phyloP scores from a whole-genome alignment of 2,888 invertebrate genomes.

The Scelioninae gen. 1 region DNA sequence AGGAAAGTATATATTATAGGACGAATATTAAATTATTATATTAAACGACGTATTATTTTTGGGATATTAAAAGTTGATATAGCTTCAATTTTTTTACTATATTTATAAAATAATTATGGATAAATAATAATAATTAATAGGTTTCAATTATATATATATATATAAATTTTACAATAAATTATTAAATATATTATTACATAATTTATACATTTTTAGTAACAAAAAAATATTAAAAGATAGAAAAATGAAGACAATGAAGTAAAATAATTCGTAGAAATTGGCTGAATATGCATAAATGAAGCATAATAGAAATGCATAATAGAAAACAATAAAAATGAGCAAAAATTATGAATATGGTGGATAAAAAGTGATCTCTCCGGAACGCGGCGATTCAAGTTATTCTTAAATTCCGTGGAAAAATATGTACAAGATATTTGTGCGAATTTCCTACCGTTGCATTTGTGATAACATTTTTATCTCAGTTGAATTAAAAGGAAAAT shows the following conservation, averaged over 20 bases:
- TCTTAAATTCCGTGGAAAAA: constrained; percentile 32
- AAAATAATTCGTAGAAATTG: neutral
- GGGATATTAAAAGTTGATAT: too few species aligned
- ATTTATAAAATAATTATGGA: too few species aligned
- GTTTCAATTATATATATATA: too few species aligned
- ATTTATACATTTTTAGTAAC: too few species aligned
- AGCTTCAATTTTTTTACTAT: too few species aligned
- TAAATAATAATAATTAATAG: too few species aligned
- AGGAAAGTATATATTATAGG: too few species aligned
- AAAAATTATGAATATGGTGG: constrained; percentile 16
- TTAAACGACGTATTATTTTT: too few species aligned
- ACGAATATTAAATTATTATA: too few species aligned
- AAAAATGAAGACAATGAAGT: constrained; percentile 28
- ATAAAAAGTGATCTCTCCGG: constrained; percentile 17
- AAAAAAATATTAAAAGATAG: neutral
- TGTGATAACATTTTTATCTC: constrained; percentile 20
- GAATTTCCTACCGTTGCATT: constrained; percentile 2
- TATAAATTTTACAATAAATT: too few species aligned
- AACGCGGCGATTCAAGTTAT: constrained; percentile 19
- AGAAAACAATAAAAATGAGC: constrained; percentile 22
- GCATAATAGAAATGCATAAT: too few species aligned
- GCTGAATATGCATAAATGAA: constrained; percentile 14
- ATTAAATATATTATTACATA: too few species aligned
- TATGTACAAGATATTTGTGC: neutral
- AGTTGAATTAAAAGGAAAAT: constrained; percentile 18